Evolutionary conservation across 2,888 invertebrate species (phyloP).

Genomic region (Pogonocherus hispidulus): DNA sequence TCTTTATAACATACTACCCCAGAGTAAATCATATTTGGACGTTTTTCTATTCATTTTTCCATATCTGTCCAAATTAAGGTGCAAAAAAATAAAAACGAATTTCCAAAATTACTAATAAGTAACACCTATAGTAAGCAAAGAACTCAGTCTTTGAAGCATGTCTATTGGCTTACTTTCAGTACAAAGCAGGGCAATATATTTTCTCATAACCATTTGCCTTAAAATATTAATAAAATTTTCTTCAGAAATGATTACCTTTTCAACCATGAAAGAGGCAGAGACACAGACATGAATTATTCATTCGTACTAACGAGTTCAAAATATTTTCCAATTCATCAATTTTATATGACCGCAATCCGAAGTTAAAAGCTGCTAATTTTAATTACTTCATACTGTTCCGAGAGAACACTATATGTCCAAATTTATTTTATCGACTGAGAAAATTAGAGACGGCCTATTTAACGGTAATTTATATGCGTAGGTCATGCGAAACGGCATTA

Average conservation of each 20-base stretch:
- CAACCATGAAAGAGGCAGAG: too few species aligned
- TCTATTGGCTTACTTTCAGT: too few species aligned
- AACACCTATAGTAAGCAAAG: too few species aligned
- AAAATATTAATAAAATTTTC: not conserved
- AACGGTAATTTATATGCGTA: slow-evolving; percentile 40
- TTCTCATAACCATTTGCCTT: too few species aligned
- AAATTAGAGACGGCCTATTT: slow-evolving; percentile 37
- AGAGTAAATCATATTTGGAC: too few species aligned
- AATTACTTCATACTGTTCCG: not conserved
- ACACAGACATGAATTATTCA: not conserved
- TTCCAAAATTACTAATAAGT: too few species aligned
- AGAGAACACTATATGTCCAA: not conserved
- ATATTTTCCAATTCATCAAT: not conserved
- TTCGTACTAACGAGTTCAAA: not conserved
- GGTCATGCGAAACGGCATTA: slow-evolving; percentile 37
- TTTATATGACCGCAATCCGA: not conserved
- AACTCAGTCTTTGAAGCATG: too few species aligned
- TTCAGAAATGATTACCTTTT: not conserved
- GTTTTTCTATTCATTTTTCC: too few species aligned
- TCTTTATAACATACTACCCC: too few species aligned
- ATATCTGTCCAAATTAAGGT: too few species aligned
- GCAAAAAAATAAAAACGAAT: too few species aligned
- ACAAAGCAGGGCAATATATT: too few species aligned
- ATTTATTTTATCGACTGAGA: slow-evolving; percentile 9
- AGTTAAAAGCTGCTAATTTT: not conserved